Evolutionary conservation across 2,113 vertebrate genomes (phyloP).

Genomic region (pig (Sus scrofa)): DNA sequence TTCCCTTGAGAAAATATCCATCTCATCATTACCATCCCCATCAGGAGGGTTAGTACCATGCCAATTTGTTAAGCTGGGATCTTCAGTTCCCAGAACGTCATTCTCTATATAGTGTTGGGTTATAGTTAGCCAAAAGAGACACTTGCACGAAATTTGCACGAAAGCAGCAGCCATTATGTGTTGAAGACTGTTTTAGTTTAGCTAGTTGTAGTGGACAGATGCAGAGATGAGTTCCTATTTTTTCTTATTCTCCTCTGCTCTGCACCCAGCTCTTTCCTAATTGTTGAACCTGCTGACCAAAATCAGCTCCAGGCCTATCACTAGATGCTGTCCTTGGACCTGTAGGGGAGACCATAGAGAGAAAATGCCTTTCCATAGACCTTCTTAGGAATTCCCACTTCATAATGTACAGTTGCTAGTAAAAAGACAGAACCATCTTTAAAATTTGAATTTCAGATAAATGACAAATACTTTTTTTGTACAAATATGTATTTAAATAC

Average conservation of each 20-base stretch:
- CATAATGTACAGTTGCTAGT: background rate
- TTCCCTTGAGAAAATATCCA: conserved; percentile 1
- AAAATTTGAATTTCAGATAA: conserved; percentile 5
- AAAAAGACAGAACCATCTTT: background rate
- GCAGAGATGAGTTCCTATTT: background rate
- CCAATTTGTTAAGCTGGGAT: background rate
- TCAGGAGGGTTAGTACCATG: background rate
- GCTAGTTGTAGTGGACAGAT: background rate
- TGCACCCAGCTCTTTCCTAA: background rate
- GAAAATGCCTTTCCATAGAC: background rate
- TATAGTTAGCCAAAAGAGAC: background rate
- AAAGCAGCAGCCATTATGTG: background rate
- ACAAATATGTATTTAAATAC: background rate
- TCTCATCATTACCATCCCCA: background rate
- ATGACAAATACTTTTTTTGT: background rate
- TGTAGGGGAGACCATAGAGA: background rate
- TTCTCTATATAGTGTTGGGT: background rate
- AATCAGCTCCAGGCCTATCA: background rate
- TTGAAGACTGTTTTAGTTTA: background rate
- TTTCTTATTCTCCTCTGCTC: background rate
- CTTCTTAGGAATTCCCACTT: background rate
- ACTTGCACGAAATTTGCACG: background rate
- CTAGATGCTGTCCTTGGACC: background rate
- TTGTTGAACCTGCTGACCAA: background rate
- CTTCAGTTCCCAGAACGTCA: background rate